Base-by-base conservation (phyloP, 2,888 invertebrate species). In the Amphipyra tragopoginis region DNA sequence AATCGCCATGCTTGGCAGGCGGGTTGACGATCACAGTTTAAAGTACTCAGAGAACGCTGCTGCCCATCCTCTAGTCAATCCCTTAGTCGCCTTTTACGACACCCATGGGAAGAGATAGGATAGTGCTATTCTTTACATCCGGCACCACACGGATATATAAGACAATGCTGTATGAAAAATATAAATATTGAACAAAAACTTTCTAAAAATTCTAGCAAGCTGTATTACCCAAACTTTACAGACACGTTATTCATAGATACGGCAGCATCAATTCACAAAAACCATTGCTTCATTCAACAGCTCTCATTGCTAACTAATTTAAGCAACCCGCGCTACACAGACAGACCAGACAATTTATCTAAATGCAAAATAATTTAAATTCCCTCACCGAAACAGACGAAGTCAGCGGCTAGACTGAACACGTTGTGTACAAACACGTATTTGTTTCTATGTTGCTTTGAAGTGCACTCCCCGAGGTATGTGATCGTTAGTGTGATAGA, bases 381-480 rank as follows among this genome's bases (percentile, higher is more conserved):
- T 43, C 36, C 21, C 71, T 77, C 68, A 85, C 86, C 62, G 33
- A 82, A 86, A 14, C 75, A 75, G 21, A 83, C 64, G 43, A 82
- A 78, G 53, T 86, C 86, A 0, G 80, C 57, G 4, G 71, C 72
- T 5, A 86, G 67, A 51, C 79, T 84, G 53, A 69, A 51, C 34
- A 83, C 81, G 48, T 82, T 83, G 80, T 85, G 83, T 15, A 79
- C 5, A 6, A 8, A 39, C n/a, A 39, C 13, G 70, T 86, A 86
- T 61, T 72, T 77, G 55, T 81, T 84, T 26, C 89, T 73, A 5
- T 80, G 71, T 10, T 65, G 65, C 34, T 59, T 67, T 1, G 81
- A 72, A 0, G 86, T 86, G 72, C 94, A 95, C 69, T 95, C 95
- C 3, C 95, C 95, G 29, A 95, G 81, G 94, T 21, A 21, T 21